These are phyloP conservation scores for Coleophora deauratella DNA, from an alignment of 2,888 invertebrate species.

Conservation along the genomic window DNA sequence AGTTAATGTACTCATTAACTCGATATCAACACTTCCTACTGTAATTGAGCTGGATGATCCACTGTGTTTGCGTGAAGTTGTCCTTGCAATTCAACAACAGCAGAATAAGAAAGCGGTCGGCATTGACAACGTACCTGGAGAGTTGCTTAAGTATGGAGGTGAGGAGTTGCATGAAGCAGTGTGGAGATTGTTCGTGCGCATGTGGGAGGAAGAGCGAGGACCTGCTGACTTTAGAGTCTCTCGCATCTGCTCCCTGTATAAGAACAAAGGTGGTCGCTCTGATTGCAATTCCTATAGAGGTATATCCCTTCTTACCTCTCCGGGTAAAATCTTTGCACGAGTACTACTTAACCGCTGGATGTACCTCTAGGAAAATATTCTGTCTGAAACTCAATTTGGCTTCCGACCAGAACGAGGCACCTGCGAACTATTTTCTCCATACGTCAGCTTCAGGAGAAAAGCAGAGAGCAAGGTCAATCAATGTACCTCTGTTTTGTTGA, in stretches of 20 bases:
- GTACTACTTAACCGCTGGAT: constrained; percentile 8
- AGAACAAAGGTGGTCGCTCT: no score
- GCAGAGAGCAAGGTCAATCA: no score
- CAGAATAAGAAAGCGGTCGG: no score
- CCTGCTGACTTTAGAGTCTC: constrained; percentile 7
- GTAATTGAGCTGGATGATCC: constrained; percentile 1
- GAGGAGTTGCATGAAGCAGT: constrained; percentile 4
- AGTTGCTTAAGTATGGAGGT: constrained; percentile 13
- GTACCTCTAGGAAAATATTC: constrained; percentile 6
- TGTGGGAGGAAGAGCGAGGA: no score
- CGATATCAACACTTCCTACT: constrained; percentile 1
- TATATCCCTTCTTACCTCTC: constrained; percentile 8
- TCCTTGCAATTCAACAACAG: constrained; percentile 8
- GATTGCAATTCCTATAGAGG: constrained; percentile 16
- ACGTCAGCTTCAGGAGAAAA: no score
- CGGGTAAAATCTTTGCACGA: constrained; percentile 12
- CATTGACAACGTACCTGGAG: constrained; percentile 8
- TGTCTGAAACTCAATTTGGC: constrained; percentile 17
- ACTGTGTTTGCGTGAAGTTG: constrained; percentile 6
- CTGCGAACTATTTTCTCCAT: constrained; percentile 9
- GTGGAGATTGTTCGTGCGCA: no score
- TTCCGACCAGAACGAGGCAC: constrained; percentile 15
- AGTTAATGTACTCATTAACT: no score
- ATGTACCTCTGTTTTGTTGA: no score
- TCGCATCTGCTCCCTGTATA: constrained; percentile 2